Base-by-base conservation (phyloP, 2,888 invertebrate genomes). In the Leucania comma region DNA sequence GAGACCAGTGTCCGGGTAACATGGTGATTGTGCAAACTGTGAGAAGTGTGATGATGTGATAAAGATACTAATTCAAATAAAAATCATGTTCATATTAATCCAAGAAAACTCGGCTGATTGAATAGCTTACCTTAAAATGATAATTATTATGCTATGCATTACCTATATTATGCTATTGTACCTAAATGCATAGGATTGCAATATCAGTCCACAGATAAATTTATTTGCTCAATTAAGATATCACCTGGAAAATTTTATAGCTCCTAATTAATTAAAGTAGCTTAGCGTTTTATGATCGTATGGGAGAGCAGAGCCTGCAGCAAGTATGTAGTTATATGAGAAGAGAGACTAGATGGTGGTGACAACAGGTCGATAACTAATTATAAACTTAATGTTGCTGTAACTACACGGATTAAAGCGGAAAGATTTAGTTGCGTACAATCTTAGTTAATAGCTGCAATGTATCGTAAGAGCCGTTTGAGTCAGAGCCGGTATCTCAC, bases 1-100 rank as follows among this genome's bases (percentile, higher is more conserved):
- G 69, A 61, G 78, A 61, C 38, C 38, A 17, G 53, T 32, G 58
- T 51, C 64, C 77, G 70, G 50, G 12, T 26, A 12, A 60, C 22
- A 6, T 32, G 50, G 42, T 50, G 60, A 26, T 58, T 51, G 51
- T 71, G 48, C 17, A 10, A 64, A 64, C n/a, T 51, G 79, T 75
- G 67, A 51, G 14, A 46, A 66, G 32, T 58, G 66, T 24, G 22
- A 70, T 29, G 26, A 56, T 26, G 46, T n/a, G 38, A 42, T 42
- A 14, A 6, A 53, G 14, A 10, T 26, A 24, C 4, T 22, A 56
- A 56, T 9, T 20, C 9, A 20, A 54, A 54, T 4, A 32, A 35
- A n/a, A 56, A 12, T 14, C 22, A 14, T 14, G 2, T 35, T 32
- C n/a, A 12, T 12, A 26, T 3, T 3, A 26, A 54, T 9, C 20